Evolutionary conservation across 2,888 invertebrate species (phyloP).

Genomic region (Dasypolia templi): DNA sequence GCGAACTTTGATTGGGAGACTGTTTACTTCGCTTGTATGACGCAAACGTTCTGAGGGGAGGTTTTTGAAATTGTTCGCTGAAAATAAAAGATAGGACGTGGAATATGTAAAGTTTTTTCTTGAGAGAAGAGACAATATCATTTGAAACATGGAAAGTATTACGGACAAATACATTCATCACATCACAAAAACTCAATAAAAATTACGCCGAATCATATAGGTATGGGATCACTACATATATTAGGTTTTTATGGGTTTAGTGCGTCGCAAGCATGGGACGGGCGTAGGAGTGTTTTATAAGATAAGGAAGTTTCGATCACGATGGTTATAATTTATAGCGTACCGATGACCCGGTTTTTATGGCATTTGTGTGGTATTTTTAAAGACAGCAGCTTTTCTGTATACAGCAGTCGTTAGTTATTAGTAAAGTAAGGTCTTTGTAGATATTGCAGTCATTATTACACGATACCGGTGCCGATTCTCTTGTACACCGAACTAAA

Average conservation of each 20-base stretch:
- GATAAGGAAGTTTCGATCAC: slow-evolving; percentile 32
- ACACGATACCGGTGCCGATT: no score
- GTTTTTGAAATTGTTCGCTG: slow-evolving; percentile 1
- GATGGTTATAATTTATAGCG: background rate
- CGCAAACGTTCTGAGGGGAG: slow-evolving; percentile 11
- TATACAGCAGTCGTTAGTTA: no score
- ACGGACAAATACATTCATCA: background rate
- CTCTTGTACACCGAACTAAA: no score
- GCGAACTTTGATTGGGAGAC: slow-evolving; percentile 40
- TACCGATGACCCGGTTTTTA: background rate
- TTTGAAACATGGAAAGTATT: background rate
- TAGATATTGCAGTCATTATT: no score
- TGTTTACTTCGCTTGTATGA: slow-evolving; percentile 47
- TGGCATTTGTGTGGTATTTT: no score
- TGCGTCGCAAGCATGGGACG: background rate
- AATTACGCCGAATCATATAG: slow-evolving; percentile 58
- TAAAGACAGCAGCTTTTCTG: no score
- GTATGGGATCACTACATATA: slow-evolving; percentile 61
- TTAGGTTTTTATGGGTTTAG: slow-evolving; percentile 62
- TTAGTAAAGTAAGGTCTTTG: no score
- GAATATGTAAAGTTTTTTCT: background rate
- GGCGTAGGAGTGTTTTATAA: slow-evolving; percentile 12
- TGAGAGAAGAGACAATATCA: background rate
- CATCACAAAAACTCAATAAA: background rate
- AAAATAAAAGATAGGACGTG: background rate